These are phyloP conservation scores for Rhinogobio ventralis DNA, from an alignment of 2,797 vertebrate species.

Conservation along the genomic window DNA sequence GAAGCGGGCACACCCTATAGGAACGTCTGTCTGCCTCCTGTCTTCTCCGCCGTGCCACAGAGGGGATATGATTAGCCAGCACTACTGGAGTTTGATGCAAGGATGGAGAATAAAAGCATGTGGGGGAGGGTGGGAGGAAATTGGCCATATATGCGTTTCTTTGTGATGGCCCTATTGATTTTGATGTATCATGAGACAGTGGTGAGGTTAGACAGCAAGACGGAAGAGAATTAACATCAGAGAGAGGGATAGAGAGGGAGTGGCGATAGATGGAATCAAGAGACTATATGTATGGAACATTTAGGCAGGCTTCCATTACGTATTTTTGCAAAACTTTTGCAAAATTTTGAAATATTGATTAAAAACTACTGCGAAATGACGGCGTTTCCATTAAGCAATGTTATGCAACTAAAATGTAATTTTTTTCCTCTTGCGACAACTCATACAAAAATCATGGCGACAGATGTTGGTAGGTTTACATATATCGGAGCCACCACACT, in stretches of 20 bases:
- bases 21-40: slow-evolving; percentile 50
- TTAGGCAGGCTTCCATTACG: no score
- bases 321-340: no score
- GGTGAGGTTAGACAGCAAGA: slow-evolving; percentile 37
- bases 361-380: no score
- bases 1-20: slow-evolving; percentile 59
- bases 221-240: background rate
- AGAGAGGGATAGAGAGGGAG: slow-evolving; percentile 39
- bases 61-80: slow-evolving; percentile 64
- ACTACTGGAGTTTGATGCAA: slow-evolving; percentile 55
- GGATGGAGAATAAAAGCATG: slow-evolving; percentile 47
- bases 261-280: slow-evolving; percentile 46
- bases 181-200: slow-evolving; percentile 56
- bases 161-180: slow-evolving; percentile 60
- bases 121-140: slow-evolving; percentile 54
- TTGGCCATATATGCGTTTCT: slow-evolving; percentile 57
- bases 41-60: slow-evolving; percentile 53
- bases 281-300: background rate
- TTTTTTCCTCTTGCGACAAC: no score
- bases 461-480: no score
- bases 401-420: no score
- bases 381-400: no score
- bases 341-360: no score
- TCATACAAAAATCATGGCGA: no score
- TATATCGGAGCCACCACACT: no score